phyloP scores from a whole-genome alignment of 23 tunicate species.

The Styela clava region DNA sequence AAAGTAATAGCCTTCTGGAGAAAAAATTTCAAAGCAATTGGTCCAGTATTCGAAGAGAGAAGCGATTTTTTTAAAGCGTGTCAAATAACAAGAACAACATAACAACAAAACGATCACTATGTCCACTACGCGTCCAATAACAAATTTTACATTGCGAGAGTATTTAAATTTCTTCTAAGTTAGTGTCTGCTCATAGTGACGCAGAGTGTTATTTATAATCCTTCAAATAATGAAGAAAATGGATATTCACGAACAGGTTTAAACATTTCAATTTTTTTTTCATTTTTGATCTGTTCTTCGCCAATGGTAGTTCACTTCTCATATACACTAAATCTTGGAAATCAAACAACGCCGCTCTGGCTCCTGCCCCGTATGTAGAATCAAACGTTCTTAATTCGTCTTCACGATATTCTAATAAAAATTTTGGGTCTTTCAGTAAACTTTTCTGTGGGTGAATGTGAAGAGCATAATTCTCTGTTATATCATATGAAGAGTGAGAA shows the following conservation, averaged over 20 bases:
- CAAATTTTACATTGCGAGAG: too few species aligned
- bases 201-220: neutral
- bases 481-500: slow-evolving; percentile 5
- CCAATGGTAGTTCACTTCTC: neutral
- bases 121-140: too few species aligned
- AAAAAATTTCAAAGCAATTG: too few species aligned
- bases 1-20: too few species aligned
- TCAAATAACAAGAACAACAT: too few species aligned
- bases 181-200: too few species aligned
- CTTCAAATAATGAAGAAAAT: neutral
- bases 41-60: too few species aligned
- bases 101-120: too few species aligned
- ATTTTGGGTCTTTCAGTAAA: neutral
- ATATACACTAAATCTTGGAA: slow-evolving; percentile 24
- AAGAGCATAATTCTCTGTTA: slow-evolving; percentile 11
- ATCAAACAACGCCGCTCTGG: slow-evolving; percentile 28
- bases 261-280: neutral
- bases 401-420: neutral
- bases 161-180: too few species aligned
- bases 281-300: neutral
- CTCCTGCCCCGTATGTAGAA: slow-evolving; percentile 31
- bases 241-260: neutral
- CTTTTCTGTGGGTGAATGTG: slow-evolving; percentile 26
- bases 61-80: too few species aligned
- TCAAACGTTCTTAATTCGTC: slow-evolving; percentile 8